Evolutionary conservation across 2,113 vertebrate species (phyloP), one percentile per base, ranked within the genome.

Genomic region (Aramus guarauna): DNA sequence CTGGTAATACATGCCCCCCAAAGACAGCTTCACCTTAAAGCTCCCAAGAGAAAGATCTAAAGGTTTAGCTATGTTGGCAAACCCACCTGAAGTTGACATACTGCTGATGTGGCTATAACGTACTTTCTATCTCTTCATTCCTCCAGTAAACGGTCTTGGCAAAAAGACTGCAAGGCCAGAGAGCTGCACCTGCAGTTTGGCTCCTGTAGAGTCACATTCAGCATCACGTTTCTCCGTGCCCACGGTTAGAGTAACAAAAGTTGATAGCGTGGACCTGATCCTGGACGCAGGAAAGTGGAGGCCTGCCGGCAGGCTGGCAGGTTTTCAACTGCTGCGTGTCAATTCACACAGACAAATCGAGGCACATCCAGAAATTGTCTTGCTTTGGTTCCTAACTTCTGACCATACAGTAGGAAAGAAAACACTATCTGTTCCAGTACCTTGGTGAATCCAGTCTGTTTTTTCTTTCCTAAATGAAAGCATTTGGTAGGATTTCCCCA

Each of bases 61-160:
- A 45, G 41, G 79, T 83, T 97, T 73, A 94, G 64, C 82, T 73
- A 34, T 23, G 87, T 43, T 94, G 81, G 64, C 91, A 95, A 88
- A 82, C 60, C 73, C 69, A 85, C 30, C 48, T n/a, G 26, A 92
- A 72, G 69, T 41, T 92, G 93, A 78, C 84, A 87, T 56, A 85
- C n/a, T 88, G 90, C 91, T 96, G 94, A 96, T 48, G 67, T 0
- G 0, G 94, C 41, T 4, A 39, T 64, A 95, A 48, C 0, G 0
- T 4, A 24, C 64, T 77, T 94, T 56, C 76, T 47, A 58, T 23
- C 86, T 91, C 91, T 91, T 56, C 77, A 50, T 89, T 90, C 45
- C 30, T 39, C 56, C 36, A 94, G 4, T 32, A 91, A 94, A 90
- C 80, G 60, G 21, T 64, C 78, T 48, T 64, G 71, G 66, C 62